Conservation (phyloP, 2,113 vertebrate genomes). For the Sinocyclocheilus maitianheensis region DNA sequence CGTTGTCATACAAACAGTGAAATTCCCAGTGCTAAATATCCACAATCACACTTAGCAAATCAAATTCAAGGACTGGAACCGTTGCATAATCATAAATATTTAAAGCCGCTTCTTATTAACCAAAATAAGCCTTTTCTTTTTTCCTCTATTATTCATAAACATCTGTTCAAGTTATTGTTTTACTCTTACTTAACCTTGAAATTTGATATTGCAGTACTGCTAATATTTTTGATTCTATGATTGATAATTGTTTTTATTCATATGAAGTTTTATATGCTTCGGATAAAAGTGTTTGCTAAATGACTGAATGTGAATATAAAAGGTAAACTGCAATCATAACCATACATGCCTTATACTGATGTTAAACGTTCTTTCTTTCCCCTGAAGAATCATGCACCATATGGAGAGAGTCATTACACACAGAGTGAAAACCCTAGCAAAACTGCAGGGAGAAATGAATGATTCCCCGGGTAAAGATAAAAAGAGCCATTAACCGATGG, state of each 20-base stretch:
- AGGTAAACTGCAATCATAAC: neutral
- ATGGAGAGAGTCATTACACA: neutral
- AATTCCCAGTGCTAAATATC: neutral
- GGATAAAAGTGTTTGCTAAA: neutral
- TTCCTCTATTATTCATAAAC: neutral
- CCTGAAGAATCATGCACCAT: neutral
- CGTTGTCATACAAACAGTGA: neutral
- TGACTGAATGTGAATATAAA: neutral
- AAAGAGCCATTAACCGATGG: neutral
- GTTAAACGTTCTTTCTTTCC: neutral
- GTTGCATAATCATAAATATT: neutral
- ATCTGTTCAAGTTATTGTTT: neutral
- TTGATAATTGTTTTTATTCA: too few relatives aligned
- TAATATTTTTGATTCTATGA: neutral
- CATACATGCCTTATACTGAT: neutral
- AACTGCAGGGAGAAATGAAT: neutral
- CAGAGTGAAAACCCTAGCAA: neutral
- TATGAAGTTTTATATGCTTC: neutral
- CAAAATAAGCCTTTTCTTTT: neutral
- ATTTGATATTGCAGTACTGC: neutral
- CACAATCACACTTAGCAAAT: neutral
- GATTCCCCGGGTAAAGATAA: conserved; percentile 22
- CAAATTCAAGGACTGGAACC: neutral
- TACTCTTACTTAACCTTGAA: neutral
- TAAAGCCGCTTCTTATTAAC: neutral